A percentile compares a stretch with the other conserved stretches of the same genome.
These are phyloP conservation scores for Acromyrmex heyeri DNA, from an alignment of 1,140 invertebrate species.

Conservation along the genomic window DNA sequence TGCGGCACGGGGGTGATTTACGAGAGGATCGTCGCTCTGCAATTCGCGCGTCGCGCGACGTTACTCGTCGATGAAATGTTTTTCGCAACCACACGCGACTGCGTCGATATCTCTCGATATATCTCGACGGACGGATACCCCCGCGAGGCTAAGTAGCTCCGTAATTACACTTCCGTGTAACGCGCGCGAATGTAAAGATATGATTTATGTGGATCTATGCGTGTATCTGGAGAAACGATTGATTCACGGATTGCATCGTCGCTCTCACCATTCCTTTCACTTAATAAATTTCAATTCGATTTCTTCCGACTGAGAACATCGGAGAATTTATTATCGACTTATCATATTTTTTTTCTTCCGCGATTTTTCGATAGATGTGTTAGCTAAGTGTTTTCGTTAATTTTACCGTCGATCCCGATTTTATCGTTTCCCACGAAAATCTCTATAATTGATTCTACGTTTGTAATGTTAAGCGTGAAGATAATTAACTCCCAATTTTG, in stretches of 20 bases:
- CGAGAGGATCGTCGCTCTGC: slow-evolving; percentile 20
- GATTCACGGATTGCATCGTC: neutral
- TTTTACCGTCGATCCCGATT: neutral
- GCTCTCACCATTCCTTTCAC: slow-evolving; percentile 43
- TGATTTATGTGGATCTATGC: neutral
- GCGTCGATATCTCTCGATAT: neutral
- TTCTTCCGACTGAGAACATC: neutral
- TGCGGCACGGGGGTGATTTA: slow-evolving; percentile 32
- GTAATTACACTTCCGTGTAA: slow-evolving; percentile 31
- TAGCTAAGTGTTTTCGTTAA: neutral
- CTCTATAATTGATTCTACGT: neutral
- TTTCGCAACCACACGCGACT: neutral
- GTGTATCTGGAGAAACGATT: slow-evolving; percentile 16
- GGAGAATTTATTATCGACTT: neutral
- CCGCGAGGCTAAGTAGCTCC: slow-evolving; percentile 16
- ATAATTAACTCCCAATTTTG: slow-evolving; percentile 16
- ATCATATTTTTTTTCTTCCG: neutral
- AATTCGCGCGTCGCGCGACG: slow-evolving; percentile 17
- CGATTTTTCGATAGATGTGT: neutral
- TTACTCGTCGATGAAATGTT: slow-evolving; percentile 10
- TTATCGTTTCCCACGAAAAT: neutral
- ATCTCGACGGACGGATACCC: neutral
- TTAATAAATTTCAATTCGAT: slow-evolving; percentile 26
- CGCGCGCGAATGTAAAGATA: neutral
- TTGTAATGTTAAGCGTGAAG: slow-evolving; percentile 1